Percentiles rank a stretch among this genome's conserved stretches.
Conservation (phyloP, 2,888 invertebrate species). For the Amaurobius ferox region DNA sequence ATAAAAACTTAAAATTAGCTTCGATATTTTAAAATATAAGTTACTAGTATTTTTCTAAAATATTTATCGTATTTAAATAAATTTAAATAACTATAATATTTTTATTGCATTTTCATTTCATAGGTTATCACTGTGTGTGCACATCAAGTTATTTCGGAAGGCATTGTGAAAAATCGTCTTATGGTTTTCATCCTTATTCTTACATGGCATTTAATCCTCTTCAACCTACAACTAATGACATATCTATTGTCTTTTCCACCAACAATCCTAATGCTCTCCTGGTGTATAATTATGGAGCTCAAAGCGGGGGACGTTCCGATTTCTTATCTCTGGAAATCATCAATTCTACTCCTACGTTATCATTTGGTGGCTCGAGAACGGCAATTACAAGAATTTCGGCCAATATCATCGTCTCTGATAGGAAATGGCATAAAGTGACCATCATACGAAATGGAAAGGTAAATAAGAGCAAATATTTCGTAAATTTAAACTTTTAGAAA, state of each 20-base stretch:
- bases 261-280: constrained; percentile 90
- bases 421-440: constrained; percentile 93
- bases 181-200: constrained; percentile 91
- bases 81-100: too few species aligned
- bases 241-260: constrained; percentile 89
- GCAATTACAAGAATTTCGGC: constrained; percentile 87
- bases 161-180: constrained; percentile 93
- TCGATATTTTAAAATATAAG: too few species aligned
- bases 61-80: too few species aligned
- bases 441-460: constrained; percentile 93
- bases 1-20: too few species aligned
- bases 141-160: constrained; percentile 90
- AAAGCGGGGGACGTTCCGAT: constrained; percentile 91
- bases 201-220: constrained; percentile 92
- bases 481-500: too few species aligned
- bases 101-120: too few species aligned
- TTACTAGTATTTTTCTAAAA: too few species aligned
- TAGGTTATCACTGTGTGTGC: constrained; percentile 87
- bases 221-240: constrained; percentile 92
- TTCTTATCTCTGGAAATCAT: constrained; percentile 94
- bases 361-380: constrained; percentile 92
- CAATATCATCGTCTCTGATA: constrained; percentile 86
- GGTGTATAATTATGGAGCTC: constrained; percentile 93
- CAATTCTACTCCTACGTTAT: constrained; percentile 89
- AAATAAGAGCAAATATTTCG: too few species aligned